phyloP scores from a whole-genome alignment of 2,888 invertebrate genomes.

The Oligia latruncula region DNA sequence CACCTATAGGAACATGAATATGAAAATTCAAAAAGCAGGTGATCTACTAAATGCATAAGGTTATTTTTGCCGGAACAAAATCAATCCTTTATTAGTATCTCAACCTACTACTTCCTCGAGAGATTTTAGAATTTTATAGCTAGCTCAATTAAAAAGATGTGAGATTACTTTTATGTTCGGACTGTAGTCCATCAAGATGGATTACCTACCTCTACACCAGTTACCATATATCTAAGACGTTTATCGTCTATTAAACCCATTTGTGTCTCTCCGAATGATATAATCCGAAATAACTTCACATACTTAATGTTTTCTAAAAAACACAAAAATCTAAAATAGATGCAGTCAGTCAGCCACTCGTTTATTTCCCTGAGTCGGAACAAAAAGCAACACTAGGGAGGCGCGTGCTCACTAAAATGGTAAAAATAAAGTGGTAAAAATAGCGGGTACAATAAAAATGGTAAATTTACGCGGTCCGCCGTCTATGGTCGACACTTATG shows the following conservation, averaged over 20 bases:
- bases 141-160: constrained; percentile 14
- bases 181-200: constrained; percentile 27
- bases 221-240: constrained; percentile 57
- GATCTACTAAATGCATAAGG: neutral
- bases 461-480: constrained; percentile 87
- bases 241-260: constrained; percentile 59
- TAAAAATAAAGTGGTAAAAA: constrained; percentile 85
- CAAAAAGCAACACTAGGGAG: constrained; percentile 81
- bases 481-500: constrained; percentile 86
- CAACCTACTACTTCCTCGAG: neutral
- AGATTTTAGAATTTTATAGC: neutral
- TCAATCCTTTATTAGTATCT: neutral
- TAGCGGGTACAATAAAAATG: constrained; percentile 87
- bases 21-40: neutral
- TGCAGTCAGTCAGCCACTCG: constrained; percentile 64
- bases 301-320: constrained; percentile 64
- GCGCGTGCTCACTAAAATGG: constrained; percentile 86
- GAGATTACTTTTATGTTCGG: constrained; percentile 13
- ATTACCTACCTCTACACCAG: constrained; percentile 36
- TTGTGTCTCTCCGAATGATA: constrained; percentile 66
- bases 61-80: neutral
- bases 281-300: constrained; percentile 64
- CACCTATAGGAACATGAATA: neutral
- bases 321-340: constrained; percentile 70
- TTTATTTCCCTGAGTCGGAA: constrained; percentile 75